Base-by-base conservation (phyloP, 2,888 invertebrate species). In the Zelleria hepariella region DNA sequence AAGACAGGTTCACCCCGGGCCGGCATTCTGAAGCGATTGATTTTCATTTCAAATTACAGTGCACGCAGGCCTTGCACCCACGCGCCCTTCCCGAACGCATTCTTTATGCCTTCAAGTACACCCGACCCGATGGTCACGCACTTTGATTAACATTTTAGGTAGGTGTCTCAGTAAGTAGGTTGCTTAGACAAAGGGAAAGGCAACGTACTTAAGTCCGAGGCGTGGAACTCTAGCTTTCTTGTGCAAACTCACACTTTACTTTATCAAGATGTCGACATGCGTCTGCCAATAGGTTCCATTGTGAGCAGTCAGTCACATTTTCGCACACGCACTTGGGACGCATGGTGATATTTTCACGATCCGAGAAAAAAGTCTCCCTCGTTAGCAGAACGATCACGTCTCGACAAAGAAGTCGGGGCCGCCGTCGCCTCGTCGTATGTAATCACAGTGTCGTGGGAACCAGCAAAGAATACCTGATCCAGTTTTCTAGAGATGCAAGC, bases 41-140 rank as follows among this genome's bases (percentile, higher is more conserved):
- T 85, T 85, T 86, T 84, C 80, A 82, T 84, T 84, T 82, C 78
- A 83, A 84, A 82, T 82, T 82, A 79, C 74, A 77, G 72, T 71
- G 69, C 77, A 69, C 70, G 69, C 66, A 68, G 69, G 68, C 70
- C 20, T 18, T 27, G 51, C 68, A 61, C 83, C 83, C 73, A 84
- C 82, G 73, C 80, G 64, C 75, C 73, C 72, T 75, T 75, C 69
- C 70, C 67, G 70, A 74, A 74, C 67, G 72, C 77, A 77, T 81
- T 80, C 77, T 77, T 78, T 75, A 67, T 74, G 69, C 72, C 70
- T 77, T 74, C 73, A 77, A 72, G 74, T 72, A 78, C 73, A 71
- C 70, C 66, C 63, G 66, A 62, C 62, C 64, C 68, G 70, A 72
- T 71, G 70, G 74, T 70, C 74, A 71, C 70, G 68, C 66, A 72